Evolutionary conservation across 2,888 invertebrate species (phyloP), one percentile per base, ranked within the genome.

Genomic region (Ariolimax columbianus): DNA sequence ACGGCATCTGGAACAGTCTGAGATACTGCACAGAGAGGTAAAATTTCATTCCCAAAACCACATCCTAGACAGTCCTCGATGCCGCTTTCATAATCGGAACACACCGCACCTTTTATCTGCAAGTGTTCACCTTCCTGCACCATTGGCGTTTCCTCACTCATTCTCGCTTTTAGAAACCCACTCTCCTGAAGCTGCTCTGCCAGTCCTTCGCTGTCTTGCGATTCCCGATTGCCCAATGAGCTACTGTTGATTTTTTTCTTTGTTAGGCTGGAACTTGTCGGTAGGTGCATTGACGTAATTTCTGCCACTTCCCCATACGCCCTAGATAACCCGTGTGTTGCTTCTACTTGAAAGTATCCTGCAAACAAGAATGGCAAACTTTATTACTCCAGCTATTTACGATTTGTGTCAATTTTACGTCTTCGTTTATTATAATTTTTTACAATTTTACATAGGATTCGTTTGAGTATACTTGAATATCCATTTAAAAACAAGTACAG

Each of bases 291-390:
- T 11, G 73, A 43, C 30, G 73, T 75, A 30, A 75, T 75, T 30
- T 75, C 73, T 47, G 47, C 73, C 4, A 47, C 47, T 47, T 75
- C 73, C 26, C 73, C 73, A 43, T 75, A 75, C 2, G 17, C 17
- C 30, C n/a, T 75, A 7, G 47, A 30, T 4, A 30, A 2, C 30
- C 0, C 47, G 19, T 47, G 30, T 30, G n/a, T 47, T 30, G 43
- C 47, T 47, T 43, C 47, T 30, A 75, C 38, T 17, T 9, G 30
- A 17, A 30, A 30, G 47, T 75, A 30, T 40, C 59, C 77, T 78
- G 78, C 78, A 78, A 66, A 78, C 63, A 78, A 78, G 78, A 78
- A 78, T 78, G 78, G 78, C 78, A 78, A 78, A 66, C n/a, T 4
- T 75, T 47, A 30, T 75, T 47, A 47, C 30, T 47, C 3, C 14